Evolutionary conservation across 2,113 vertebrate species (phyloP).

Genomic region (Mystacornis crossleyi): DNA sequence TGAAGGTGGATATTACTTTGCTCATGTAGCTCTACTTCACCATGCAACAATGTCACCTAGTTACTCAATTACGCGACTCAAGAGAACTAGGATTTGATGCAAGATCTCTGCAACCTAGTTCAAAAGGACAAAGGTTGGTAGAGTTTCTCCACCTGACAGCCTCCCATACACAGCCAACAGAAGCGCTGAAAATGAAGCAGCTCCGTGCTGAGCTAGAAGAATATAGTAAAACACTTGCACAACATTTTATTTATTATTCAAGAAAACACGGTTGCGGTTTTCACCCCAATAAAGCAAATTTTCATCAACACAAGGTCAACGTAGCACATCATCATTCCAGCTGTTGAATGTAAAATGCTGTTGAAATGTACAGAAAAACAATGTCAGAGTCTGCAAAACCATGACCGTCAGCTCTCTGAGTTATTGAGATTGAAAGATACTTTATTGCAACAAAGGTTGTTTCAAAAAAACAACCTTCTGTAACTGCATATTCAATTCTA

Average conservation of each 20-base stretch:
- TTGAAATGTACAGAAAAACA: neutral
- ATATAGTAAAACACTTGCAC: neutral
- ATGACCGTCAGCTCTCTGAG: neutral
- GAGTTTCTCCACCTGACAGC: neutral
- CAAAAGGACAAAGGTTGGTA: conserved; percentile 29
- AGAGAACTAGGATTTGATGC: neutral
- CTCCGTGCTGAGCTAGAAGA: neutral
- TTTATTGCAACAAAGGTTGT: neutral
- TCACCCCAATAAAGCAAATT: neutral
- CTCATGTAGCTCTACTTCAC: neutral
- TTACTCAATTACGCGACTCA: neutral
- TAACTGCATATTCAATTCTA: neutral
- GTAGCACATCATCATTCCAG: neutral
- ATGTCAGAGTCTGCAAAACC: neutral
- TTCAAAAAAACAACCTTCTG: neutral
- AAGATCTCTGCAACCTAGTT: neutral
- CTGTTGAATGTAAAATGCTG: neutral
- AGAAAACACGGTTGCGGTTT: neutral
- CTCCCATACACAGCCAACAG: neutral
- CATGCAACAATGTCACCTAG: neutral
- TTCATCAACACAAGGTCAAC: neutral
- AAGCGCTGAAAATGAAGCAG: neutral
- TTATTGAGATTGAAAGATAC: neutral
- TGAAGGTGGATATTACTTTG: neutral
- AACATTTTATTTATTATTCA: neutral